phyloP scores from a whole-genome alignment of 2,888 invertebrate genomes.

The Drosophila melanosoma region DNA sequence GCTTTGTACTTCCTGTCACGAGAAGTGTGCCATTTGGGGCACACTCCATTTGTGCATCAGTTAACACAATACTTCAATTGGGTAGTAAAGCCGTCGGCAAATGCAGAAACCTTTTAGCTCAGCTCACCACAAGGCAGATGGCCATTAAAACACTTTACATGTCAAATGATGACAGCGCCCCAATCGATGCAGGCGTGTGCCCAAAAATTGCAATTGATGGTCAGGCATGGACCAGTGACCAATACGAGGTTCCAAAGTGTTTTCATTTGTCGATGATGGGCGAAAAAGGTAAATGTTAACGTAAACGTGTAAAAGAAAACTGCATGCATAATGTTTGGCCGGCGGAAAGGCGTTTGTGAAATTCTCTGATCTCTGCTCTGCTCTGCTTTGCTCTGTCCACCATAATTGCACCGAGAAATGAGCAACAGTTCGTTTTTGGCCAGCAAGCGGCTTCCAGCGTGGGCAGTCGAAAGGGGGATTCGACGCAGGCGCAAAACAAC shows the following conservation, averaged over 20 bases:
- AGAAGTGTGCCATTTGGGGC: slow-evolving; percentile 35
- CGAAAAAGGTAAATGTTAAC: slow-evolving; percentile 36
- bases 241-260: slow-evolving; percentile 40
- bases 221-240: not conserved
- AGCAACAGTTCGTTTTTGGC: slow-evolving; percentile 76
- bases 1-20: slow-evolving; percentile 47
- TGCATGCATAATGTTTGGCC: slow-evolving; percentile 57
- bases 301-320: slow-evolving; percentile 48
- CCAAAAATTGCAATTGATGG: slow-evolving; percentile 56
- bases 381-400: not conserved
- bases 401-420: slow-evolving; percentile 26
- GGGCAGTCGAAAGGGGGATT: not conserved
- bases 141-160: slow-evolving; percentile 27
- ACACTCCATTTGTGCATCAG: slow-evolving; percentile 2
- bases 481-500: slow-evolving; percentile 57
- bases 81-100: slow-evolving; percentile 17
- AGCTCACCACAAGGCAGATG: slow-evolving; percentile 22
- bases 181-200: slow-evolving; percentile 7
- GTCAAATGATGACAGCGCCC: not conserved
- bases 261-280: slow-evolving; percentile 55
- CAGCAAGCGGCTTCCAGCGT: slow-evolving; percentile 53
- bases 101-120: slow-evolving; percentile 16
- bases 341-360: slow-evolving; percentile 15
- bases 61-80: slow-evolving; percentile 31
- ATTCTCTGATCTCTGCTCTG: not conserved